Percentiles rank a stretch among this genome's conserved stretches.
These are phyloP conservation scores for Nothobranchius furzeri DNA, from an alignment of 2,113 vertebrate species.

Conservation along the genomic window DNA sequence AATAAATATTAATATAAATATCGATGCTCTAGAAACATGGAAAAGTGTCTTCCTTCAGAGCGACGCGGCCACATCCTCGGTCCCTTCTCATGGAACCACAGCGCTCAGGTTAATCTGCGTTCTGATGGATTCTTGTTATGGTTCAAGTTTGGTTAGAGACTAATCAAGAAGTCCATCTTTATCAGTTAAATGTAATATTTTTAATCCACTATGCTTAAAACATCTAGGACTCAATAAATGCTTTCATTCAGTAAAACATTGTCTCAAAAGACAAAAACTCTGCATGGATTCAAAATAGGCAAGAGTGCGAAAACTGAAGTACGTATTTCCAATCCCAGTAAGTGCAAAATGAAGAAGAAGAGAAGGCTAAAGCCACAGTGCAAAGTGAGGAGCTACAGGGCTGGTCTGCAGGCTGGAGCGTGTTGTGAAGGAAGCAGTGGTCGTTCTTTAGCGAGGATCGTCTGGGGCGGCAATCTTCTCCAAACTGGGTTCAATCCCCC, in stretches of 20 bases:
- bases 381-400: slow-evolving; percentile 41
- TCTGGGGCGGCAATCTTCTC: slow-evolving; percentile 86
- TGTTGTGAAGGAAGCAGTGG: neutral
- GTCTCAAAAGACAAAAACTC: neutral
- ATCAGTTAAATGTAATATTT: neutral
- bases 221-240: neutral
- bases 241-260: neutral
- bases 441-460: slow-evolving; percentile 63
- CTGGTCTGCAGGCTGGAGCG: slow-evolving; percentile 7
- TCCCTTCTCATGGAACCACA: slow-evolving; percentile 11
- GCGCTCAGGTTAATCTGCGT: slow-evolving; percentile 2
- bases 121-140: neutral
- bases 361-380: slow-evolving; percentile 24
- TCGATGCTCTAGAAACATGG: neutral
- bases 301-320: neutral
- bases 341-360: neutral
- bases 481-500: slow-evolving; percentile 86
- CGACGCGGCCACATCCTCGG: slow-evolving; percentile 10
- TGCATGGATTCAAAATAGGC: slow-evolving; percentile 15
- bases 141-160: neutral
- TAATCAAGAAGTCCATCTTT: neutral
- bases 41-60: slow-evolving; percentile 9
- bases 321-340: neutral
- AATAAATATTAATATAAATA: neutral
- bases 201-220: neutral